A percentile compares a stretch with the other conserved stretches of the same genome.
Conservation (phyloP, 2,113 vertebrate genomes). For the Tringa solitaria region DNA sequence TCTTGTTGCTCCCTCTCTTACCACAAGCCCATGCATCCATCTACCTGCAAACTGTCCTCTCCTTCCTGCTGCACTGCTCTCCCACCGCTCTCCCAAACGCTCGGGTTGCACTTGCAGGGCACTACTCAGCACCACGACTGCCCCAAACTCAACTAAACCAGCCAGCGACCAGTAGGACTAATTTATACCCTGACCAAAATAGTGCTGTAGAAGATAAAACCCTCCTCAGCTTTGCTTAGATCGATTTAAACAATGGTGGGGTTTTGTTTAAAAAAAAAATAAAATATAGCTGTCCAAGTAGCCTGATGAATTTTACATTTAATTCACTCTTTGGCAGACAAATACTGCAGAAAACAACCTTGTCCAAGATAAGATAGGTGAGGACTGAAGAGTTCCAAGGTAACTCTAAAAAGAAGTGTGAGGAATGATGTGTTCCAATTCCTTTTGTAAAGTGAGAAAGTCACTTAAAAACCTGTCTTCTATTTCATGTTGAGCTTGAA, state of each 20-base stretch:
- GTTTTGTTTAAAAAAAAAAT: not conserved
- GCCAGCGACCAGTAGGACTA: not conserved
- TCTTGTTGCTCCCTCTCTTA: not conserved
- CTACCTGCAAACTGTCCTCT: not conserved
- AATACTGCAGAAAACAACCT: not conserved
- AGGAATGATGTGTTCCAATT: not conserved
- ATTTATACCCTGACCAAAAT: not conserved
- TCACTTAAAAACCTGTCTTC: not conserved
- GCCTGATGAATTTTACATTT: not conserved
- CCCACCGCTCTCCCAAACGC: not conserved
- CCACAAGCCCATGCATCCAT: not conserved
- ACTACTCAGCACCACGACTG: not conserved
- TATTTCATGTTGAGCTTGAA: not conserved
- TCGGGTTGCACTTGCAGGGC: not conserved
- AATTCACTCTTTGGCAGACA: not conserved
- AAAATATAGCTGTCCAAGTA: not conserved
- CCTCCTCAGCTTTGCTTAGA: not conserved
- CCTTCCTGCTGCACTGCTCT: not conserved
- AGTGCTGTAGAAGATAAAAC: not conserved
- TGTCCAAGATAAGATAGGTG: not conserved
- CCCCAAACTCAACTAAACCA: not conserved
- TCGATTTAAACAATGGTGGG: not conserved
- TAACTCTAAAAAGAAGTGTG: slow-evolving; percentile 20
- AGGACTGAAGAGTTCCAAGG: not conserved
- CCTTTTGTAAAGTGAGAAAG: not conserved